These are phyloP conservation scores for Sphaeramia orbicularis DNA, from an alignment of 2,797 vertebrate species.

Conservation along the genomic window DNA sequence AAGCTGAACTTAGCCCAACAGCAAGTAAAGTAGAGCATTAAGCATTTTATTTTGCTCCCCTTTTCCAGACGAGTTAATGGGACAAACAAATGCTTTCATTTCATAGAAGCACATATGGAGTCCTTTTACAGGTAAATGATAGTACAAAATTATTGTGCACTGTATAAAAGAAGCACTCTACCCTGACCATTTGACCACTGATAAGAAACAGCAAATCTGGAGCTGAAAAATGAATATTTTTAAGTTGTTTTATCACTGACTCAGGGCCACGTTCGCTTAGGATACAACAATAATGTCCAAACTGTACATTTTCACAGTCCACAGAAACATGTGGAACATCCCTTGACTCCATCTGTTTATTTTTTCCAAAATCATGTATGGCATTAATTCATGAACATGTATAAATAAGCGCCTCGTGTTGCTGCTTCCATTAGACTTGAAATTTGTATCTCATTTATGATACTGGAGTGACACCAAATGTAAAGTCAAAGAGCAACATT, in stretches of 20 bases:
- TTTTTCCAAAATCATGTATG: too few relatives aligned
- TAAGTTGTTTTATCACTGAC: not conserved
- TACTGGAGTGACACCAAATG: not conserved
- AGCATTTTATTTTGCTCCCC: constrained; percentile 35
- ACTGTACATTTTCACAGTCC: too few relatives aligned
- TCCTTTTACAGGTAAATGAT: constrained; percentile 11
- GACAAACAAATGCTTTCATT: constrained; percentile 6
- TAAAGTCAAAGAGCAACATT: constrained; percentile 3
- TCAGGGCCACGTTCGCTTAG: too few relatives aligned
- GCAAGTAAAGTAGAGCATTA: constrained; percentile 45
- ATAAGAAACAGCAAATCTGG: constrained; percentile 13
- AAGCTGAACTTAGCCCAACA: constrained; percentile 35
- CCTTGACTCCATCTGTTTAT: too few relatives aligned
- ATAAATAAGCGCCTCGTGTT: too few relatives aligned
- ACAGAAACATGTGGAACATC: too few relatives aligned
- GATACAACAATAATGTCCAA: too few relatives aligned
- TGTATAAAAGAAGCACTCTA: not conserved
- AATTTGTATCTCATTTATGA: constrained; percentile 1
- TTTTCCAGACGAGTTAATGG: constrained; percentile 28
- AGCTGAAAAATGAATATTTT: constrained; percentile 17
- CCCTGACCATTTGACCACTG: not conserved
- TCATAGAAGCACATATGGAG: constrained; percentile 7
- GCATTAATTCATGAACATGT: too few relatives aligned
- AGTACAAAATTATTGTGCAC: not conserved
- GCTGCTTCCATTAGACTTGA: too few relatives aligned